Evolutionary conservation across 1,140 invertebrate genomes (phyloP).

Genomic region (Zelostemma sp.): DNA sequence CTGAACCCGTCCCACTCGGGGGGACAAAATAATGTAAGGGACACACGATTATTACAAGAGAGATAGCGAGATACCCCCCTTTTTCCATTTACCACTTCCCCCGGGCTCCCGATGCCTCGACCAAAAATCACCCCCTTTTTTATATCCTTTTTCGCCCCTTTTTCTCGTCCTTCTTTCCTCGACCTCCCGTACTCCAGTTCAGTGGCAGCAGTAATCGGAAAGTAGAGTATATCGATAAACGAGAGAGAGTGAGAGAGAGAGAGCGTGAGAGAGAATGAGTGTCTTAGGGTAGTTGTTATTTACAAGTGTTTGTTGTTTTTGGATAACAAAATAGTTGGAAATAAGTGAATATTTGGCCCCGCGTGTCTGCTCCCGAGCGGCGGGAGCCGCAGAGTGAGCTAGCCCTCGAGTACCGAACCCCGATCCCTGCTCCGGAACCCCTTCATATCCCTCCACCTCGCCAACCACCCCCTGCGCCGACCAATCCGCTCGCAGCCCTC

Average conservation of each 20-base stretch:
- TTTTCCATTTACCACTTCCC: constrained; percentile 26
- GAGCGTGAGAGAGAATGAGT: constrained; percentile 44
- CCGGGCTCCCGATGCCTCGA: constrained; percentile 7
- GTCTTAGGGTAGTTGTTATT: constrained; percentile 54
- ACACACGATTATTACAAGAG: constrained; percentile 23
- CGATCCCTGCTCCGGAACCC: constrained; percentile 25
- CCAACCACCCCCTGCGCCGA: constrained; percentile 16
- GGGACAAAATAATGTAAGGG: constrained; percentile 65
- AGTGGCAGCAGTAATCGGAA: constrained; percentile 23
- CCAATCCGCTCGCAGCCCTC: constrained; percentile 29
- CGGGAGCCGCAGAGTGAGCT: constrained; percentile 72
- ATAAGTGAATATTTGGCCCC: constrained; percentile 65
- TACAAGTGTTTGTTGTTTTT: constrained; percentile 61
- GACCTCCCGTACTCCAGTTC: constrained; percentile 5
- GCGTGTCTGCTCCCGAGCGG: constrained; percentile 72
- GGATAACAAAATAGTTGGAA: constrained; percentile 65
- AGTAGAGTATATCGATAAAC: constrained; percentile 25
- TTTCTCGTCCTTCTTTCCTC: constrained; percentile 20
- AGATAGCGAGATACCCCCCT: constrained; percentile 20
- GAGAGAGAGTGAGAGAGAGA: constrained; percentile 37
- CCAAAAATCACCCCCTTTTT: not conserved
- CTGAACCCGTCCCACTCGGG: constrained; percentile 62
- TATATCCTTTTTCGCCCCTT: not conserved
- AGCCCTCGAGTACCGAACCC: constrained; percentile 57
- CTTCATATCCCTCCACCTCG: constrained; percentile 31